Conservation (phyloP, 2,113 vertebrate genomes). For the Caranx ignobilis region DNA sequence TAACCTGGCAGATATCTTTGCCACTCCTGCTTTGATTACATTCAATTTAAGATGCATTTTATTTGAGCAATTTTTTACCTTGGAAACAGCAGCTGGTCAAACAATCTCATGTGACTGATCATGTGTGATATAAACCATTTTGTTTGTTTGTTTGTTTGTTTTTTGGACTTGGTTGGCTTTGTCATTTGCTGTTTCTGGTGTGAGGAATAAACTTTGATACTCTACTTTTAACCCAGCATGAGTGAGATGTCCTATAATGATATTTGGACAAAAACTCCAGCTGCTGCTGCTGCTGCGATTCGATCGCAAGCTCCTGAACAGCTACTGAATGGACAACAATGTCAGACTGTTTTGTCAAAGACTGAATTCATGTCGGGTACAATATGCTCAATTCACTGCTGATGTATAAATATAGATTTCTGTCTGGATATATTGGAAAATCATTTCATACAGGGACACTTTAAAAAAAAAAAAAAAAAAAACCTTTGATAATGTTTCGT, state of each 20-base stretch:
- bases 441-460: not conserved
- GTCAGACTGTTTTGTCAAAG: not conserved
- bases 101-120: not conserved
- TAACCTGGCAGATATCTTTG: too few relatives aligned
- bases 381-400: not conserved
- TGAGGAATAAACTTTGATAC: not conserved
- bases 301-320: not conserved
- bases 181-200: not conserved
- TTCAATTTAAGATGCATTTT: too few relatives aligned
- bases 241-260: not conserved
- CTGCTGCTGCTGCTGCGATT: not conserved
- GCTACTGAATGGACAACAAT: not conserved
- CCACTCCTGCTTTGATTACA: not conserved
- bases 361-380: not conserved
- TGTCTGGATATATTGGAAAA: not conserved
- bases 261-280: not conserved
- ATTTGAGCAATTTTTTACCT: not conserved
- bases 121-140: too few relatives aligned
- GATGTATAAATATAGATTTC: not conserved
- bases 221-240: not conserved
- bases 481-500: slow-evolving; percentile 13
- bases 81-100: not conserved
- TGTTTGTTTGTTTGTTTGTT: too few relatives aligned
- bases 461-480: too few relatives aligned
- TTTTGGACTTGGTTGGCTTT: too few relatives aligned